phyloP scores from a whole-genome alignment of 1,140 invertebrate genomes.

The Drosophila azteca region DNA sequence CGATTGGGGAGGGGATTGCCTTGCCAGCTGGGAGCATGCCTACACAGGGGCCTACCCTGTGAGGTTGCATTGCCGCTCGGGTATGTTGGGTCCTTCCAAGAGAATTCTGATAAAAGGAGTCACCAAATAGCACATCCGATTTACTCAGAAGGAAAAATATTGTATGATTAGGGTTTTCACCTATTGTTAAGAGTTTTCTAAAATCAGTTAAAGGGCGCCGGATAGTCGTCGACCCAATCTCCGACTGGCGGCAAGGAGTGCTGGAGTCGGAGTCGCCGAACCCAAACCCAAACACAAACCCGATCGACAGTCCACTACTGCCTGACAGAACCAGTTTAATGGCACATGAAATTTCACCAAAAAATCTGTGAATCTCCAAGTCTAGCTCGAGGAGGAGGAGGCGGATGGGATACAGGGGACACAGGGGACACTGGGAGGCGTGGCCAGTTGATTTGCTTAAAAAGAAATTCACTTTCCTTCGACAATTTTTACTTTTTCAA shows the following conservation, averaged over 20 bases:
- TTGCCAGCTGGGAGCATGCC: constrained; percentile 38
- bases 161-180: too few species aligned
- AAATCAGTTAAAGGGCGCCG: too few species aligned
- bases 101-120: too few species aligned
- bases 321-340: constrained; percentile 78
- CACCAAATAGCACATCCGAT: too few species aligned
- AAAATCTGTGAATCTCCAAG: constrained; percentile 68
- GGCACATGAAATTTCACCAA: constrained; percentile 80
- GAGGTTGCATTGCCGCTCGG: background rate
- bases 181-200: too few species aligned
- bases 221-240: too few species aligned
- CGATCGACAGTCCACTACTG: constrained; percentile 40
- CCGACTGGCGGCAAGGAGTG: constrained; percentile 18
- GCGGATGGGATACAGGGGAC: background rate
- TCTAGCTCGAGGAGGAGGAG: constrained; percentile 38
- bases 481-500: constrained; percentile 59
- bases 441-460: constrained; percentile 80
- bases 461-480: constrained; percentile 81
- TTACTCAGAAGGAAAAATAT: too few species aligned
- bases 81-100: background rate
- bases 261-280: constrained; percentile 2
- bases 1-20: background rate
- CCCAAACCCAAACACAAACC: constrained; percentile 10
- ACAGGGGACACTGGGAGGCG: constrained; percentile 24
- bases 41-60: constrained; percentile 23